phyloP scores from a whole-genome alignment of 2,888 invertebrate species.

The Dimorphilus gyrociliatus region DNA sequence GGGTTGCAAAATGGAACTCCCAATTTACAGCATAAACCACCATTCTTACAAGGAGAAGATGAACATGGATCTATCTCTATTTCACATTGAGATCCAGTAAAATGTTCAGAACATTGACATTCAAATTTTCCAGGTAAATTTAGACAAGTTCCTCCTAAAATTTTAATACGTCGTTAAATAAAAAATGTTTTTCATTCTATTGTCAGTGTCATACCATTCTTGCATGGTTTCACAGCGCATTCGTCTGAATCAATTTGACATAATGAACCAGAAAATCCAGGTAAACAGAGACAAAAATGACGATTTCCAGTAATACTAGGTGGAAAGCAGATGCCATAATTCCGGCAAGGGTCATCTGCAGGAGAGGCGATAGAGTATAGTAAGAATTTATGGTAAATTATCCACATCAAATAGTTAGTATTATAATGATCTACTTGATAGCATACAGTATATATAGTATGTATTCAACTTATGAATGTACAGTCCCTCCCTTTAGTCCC shows the following conservation, averaged over 20 bases:
- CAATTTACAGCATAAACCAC: conserved; percentile 12
- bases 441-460: no score
- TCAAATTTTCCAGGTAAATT: conserved; percentile 19
- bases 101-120: conserved; percentile 18
- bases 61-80: conserved; percentile 16
- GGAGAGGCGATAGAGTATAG: no score
- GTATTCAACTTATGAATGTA: no score
- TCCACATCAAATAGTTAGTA: no score
- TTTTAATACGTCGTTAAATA: background rate
- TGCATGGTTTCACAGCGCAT: conserved; percentile 16
- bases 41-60: conserved; percentile 21
- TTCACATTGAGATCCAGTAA: conserved; percentile 19
- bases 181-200: background rate
- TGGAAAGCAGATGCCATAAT: conserved; percentile 20
- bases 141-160: conserved; percentile 19
- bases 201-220: conserved; percentile 10
- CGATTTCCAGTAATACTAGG: conserved; percentile 3
- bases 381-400: no score
- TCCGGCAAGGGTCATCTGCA: conserved; percentile 19
- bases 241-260: conserved; percentile 25
- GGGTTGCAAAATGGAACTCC: conserved; percentile 11
- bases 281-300: conserved; percentile 17
- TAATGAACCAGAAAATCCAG: conserved; percentile 18
- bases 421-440: no score
- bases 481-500: no score